Base-by-base conservation (phyloP, 2,113 vertebrate genomes). In the Manacus vitellinus region DNA sequence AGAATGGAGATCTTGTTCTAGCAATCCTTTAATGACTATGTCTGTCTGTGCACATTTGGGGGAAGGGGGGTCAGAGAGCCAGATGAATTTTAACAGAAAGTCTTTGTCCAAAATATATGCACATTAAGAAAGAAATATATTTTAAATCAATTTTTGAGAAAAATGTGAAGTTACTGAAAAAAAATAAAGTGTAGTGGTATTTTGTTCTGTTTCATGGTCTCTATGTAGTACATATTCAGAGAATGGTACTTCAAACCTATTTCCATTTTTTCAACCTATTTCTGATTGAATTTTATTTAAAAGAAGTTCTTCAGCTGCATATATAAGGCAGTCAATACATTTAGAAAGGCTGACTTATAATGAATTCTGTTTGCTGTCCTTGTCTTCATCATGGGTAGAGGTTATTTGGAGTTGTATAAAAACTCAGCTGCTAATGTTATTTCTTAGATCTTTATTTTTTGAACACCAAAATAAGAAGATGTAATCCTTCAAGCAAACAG, bases 1-100 rank as follows among this genome's bases (percentile, higher is more conserved):
- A 96, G 91, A 97, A 97, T 95, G 65, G 79, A 74, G 49, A 92
- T 93, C 80, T 96, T 96, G 96, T 97, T 97, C 91, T 82, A 54
- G 58, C 87, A 95, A 1, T 91, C 65, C 66, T 95, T 96, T 94
- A 96, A 95, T 94, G n/a, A 93, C 83, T 92, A 9, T 67, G 86
- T 91, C 68, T 91, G 55, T 91, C 89, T 92, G 52, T 70, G 22
- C 78, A 88, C 89, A 73, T 82, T 68, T 30, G 18, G 52, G 73
- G 66, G 56, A 23, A 61, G 30, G 47, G 20, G 55, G 31, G 6
- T 91, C 67, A 72, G 55, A 92, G 56, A 88, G 58, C 75, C 81
- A 90, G 88, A 93, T 82, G 66, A 94, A 87, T 92, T 94, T 93
- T 91, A 88, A 97, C 96, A 97, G 95, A 86, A 83, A 39, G 85